A percentile compares a stretch with the other conserved stretches of the same genome.
These are phyloP conservation scores for Catalaphyllia jardinei DNA, from an alignment of 64 coral and sea anemone genomes.

Conservation along the genomic window DNA sequence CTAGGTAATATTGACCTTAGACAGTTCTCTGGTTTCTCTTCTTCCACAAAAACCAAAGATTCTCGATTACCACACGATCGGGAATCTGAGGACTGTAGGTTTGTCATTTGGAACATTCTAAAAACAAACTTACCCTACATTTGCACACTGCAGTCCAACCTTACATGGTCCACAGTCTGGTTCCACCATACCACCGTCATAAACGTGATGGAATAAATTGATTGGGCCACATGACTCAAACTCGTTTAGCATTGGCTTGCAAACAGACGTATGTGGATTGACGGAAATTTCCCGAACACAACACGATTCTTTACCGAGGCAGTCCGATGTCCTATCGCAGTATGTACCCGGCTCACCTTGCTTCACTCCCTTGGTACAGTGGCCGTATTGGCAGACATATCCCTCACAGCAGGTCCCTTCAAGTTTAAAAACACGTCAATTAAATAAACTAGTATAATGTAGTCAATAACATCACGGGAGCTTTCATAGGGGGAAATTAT, in stretches of 20 bases:
- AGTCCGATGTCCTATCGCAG: conserved; percentile 86
- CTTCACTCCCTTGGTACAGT: conserved; percentile 79
- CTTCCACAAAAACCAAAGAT: too few species aligned
- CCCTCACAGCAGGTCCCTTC: conserved; percentile 84
- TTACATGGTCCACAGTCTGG: conserved; percentile 92
- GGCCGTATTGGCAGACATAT: conserved; percentile 78
- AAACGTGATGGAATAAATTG: conserved; percentile 90
- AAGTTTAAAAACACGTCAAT: neutral
- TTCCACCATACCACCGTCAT: conserved; percentile 78
- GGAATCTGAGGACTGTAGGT: too few species aligned
- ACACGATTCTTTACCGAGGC: conserved; percentile 63
- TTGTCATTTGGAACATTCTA: too few species aligned
- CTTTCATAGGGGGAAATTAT: too few species aligned
- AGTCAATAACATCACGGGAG: too few species aligned
- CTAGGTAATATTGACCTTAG: too few species aligned
- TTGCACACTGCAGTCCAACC: conserved; percentile 75
- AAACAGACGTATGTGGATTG: conserved; percentile 68
- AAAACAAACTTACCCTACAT: conserved; percentile 72
- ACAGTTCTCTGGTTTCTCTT: too few species aligned
- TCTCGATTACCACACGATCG: too few species aligned
- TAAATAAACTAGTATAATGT: neutral
- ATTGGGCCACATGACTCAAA: conserved; percentile 95
- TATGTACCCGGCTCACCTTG: conserved; percentile 84
- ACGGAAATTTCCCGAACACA: conserved; percentile 87
- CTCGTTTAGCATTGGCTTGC: conserved; percentile 85